Evolutionary conservation across 2,888 invertebrate species (phyloP).

Genomic region (Hemistola chrysoprasaria): DNA sequence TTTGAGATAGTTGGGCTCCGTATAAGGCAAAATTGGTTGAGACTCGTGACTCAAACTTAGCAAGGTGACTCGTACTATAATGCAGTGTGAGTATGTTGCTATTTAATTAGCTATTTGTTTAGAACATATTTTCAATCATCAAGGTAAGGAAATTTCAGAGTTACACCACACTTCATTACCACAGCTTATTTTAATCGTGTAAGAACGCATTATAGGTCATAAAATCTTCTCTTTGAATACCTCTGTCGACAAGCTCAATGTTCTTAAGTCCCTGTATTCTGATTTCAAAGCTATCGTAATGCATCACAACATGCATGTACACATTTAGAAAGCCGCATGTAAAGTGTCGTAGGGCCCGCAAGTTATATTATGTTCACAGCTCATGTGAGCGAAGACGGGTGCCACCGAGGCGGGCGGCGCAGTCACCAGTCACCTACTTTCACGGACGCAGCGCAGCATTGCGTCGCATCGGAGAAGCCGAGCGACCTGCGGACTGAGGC

Average conservation of each 20-base stretch:
- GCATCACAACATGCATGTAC: constrained; percentile 26
- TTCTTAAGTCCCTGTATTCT: constrained; percentile 8
- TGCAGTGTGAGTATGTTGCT: constrained; percentile 28
- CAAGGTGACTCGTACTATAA: constrained; percentile 30
- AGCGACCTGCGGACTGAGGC: constrained; percentile 30
- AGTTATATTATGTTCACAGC: constrained; percentile 35
- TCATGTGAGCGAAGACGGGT: constrained; percentile 46
- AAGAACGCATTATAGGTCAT: too few species aligned
- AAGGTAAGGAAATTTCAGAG: not conserved
- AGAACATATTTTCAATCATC: constrained; percentile 35
- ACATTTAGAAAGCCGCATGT: constrained; percentile 67
- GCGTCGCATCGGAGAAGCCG: constrained; percentile 39
- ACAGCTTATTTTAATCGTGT: too few species aligned
- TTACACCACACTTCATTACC: too few species aligned
- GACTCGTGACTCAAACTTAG: constrained; percentile 34
- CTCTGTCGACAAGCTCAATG: not conserved
- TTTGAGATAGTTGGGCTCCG: constrained; percentile 21
- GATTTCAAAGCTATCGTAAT: constrained; percentile 20
- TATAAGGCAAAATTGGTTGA: constrained; percentile 31
- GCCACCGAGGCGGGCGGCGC: constrained; percentile 39
- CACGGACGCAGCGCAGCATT: constrained; percentile 55
- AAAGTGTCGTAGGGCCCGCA: constrained; percentile 57
- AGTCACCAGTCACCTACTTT: constrained; percentile 68
- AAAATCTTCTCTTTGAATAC: too few species aligned
- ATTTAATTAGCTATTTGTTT: constrained; percentile 40